A percentile compares a stretch with the other conserved stretches of the same genome.
These are phyloP conservation scores for Scaeva pyrastri DNA, from an alignment of 2,888 invertebrate genomes.

Conservation along the genomic window DNA sequence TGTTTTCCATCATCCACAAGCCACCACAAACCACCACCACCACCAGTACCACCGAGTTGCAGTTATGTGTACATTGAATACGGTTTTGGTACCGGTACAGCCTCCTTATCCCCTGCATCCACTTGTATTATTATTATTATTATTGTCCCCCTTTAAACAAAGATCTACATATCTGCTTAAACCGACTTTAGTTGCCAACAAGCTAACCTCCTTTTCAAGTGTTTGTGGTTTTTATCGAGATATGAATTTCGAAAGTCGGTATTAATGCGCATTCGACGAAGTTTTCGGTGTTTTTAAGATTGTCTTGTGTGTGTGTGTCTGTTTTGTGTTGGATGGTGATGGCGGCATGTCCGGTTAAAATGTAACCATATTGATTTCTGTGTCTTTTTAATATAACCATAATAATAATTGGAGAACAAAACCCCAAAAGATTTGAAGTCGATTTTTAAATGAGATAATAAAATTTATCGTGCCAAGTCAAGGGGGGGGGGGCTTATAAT, in stretches of 20 bases:
- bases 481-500: background rate
- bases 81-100: background rate
- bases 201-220: conserved; percentile 63
- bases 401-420: background rate
- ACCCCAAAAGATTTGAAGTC: background rate
- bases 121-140: too few relatives aligned
- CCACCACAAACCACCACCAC: conserved; percentile 18
- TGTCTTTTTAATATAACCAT: background rate
- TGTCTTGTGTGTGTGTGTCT: background rate
- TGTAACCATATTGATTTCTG: conserved; percentile 39
- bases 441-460: background rate
- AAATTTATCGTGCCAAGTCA: background rate
- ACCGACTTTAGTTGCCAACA: conserved; percentile 20
- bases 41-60: background rate
- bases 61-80: background rate
- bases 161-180: conserved; percentile 16
- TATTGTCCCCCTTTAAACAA: conserved; percentile 10
- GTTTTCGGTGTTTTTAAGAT: conserved; percentile 11
- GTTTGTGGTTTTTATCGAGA: conserved; percentile 67
- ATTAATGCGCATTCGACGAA: conserved; percentile 20
- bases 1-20: conserved; percentile 59
- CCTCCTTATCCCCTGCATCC: too few relatives aligned
- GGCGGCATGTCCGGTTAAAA: conserved; percentile 6
- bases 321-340: background rate
- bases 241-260: conserved; percentile 60